phyloP scores from a whole-genome alignment of 2,113 vertebrate genomes.

The Willisornis vidua region DNA sequence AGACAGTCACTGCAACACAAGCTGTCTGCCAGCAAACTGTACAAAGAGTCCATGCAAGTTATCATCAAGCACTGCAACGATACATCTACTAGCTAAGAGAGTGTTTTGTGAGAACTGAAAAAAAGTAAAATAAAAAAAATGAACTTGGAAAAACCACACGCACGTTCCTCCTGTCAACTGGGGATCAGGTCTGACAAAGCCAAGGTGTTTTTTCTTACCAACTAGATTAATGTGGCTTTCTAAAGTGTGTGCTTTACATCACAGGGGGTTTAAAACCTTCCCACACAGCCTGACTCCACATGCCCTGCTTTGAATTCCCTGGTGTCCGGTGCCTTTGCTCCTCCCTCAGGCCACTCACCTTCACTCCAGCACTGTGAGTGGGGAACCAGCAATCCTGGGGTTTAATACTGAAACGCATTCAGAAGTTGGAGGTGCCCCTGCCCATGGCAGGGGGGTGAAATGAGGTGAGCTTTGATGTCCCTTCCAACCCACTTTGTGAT shows the following conservation, averaged over 20 bases:
- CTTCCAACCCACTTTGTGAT: neutral
- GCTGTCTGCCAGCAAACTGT: neutral
- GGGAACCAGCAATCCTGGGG: neutral
- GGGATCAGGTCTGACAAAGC: neutral
- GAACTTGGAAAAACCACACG: neutral
- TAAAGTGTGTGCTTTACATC: neutral
- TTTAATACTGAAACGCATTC: neutral
- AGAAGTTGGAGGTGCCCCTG: neutral
- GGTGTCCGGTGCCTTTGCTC: neutral
- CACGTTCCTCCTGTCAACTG: neutral
- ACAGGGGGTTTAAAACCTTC: neutral
- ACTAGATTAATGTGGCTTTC: neutral
- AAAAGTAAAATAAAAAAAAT: neutral
- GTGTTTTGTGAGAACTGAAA: neutral
- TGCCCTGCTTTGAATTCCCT: neutral
- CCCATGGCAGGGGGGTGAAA: neutral
- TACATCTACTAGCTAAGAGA: neutral
- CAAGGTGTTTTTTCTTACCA: neutral
- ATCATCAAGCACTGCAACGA: neutral
- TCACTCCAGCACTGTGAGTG: neutral
- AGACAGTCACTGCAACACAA: neutral
- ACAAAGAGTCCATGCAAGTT: neutral
- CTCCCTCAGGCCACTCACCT: neutral
- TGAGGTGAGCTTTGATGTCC: neutral
- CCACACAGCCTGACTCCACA: neutral